Conservation (phyloP, 2,113 vertebrate species). For the Aspidoscelis tigris region DNA sequence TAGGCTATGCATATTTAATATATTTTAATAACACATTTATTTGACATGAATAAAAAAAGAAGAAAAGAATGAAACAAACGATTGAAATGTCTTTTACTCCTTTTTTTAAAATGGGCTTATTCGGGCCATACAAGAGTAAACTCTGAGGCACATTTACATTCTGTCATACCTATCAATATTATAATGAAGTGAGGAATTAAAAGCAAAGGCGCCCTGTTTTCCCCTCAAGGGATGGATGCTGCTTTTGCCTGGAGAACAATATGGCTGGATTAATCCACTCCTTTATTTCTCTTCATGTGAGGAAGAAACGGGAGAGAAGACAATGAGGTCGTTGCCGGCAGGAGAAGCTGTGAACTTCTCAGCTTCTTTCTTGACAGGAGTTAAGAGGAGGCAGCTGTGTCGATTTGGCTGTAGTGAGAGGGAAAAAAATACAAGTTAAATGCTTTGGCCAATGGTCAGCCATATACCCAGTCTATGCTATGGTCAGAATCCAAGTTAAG, state of each 20-base stretch:
- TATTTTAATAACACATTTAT: too few relatives aligned
- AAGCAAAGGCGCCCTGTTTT: not conserved
- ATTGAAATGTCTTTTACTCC: too few relatives aligned
- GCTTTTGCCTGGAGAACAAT: not conserved
- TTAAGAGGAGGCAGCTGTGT: conserved; percentile 16
- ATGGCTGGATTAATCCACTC: not conserved
- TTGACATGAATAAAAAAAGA: too few relatives aligned
- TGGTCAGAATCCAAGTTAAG: not conserved
- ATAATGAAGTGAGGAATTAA: not conserved
- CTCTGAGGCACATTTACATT: too few relatives aligned
- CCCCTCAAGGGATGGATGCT: not conserved
- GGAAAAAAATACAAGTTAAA: not conserved
- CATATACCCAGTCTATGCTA: not conserved
- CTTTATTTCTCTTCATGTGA: not conserved
- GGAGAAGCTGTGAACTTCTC: not conserved
- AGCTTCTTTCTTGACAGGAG: not conserved
- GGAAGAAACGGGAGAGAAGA: conserved; percentile 6
- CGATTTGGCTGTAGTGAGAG: not conserved
- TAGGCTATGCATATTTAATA: too few relatives aligned
- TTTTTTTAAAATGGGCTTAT: too few relatives aligned
- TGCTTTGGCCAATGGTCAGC: not conserved
- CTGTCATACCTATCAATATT: not conserved
- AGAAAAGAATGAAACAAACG: too few relatives aligned
- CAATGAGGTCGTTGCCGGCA: not conserved
- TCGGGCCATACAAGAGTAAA: too few relatives aligned